These are phyloP conservation scores for Austrofundulus limnaeus DNA, from an alignment of 2,113 vertebrate genomes.

Conservation along the genomic window DNA sequence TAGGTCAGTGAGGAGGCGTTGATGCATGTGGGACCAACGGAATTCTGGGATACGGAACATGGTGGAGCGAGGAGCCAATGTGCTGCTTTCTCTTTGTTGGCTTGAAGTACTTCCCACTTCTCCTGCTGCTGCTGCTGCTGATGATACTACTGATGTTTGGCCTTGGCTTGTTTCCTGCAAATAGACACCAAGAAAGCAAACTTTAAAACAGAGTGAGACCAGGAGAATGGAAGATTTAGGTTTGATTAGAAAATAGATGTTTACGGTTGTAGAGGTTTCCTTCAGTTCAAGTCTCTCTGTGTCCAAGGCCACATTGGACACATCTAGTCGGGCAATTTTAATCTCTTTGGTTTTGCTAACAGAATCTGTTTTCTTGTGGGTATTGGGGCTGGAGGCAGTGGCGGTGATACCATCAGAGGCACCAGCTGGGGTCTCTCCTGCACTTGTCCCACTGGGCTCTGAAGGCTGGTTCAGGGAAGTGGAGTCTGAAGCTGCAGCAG, in stretches of 20 bases:
- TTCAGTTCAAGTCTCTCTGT: constrained; percentile 91
- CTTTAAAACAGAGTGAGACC: not conserved
- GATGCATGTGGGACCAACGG: constrained; percentile 95
- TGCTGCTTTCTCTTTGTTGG: constrained; percentile 79
- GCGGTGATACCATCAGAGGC: constrained; percentile 22
- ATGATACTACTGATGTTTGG: constrained; percentile 51
- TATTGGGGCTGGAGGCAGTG: constrained; percentile 20
- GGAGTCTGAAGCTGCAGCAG: constrained; percentile 23
- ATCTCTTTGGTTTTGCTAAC: constrained; percentile 80
- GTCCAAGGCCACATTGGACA: constrained; percentile 92
- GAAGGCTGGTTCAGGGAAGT: constrained; percentile 31
- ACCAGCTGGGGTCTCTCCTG: constrained; percentile 42
- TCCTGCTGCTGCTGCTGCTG: constrained; percentile 47
- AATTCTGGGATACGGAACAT: constrained; percentile 97
- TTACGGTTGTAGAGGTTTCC: constrained; percentile 70
- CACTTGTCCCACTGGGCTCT: constrained; percentile 11
- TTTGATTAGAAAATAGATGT: constrained; percentile 5
- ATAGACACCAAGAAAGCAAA: constrained; percentile 16
- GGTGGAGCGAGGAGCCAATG: constrained; percentile 78
- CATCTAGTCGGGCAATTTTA: constrained; percentile 91
- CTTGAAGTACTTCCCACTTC: constrained; percentile 62
- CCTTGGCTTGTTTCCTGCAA: constrained; percentile 69
- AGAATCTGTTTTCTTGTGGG: constrained; percentile 38
- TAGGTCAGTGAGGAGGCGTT: constrained; percentile 94
- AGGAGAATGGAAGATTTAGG: not conserved